Evolutionary conservation across 2,797 vertebrate genomes (phyloP), one percentile per base, ranked within the genome.

Genomic region (Sebastes trivittatus): DNA sequence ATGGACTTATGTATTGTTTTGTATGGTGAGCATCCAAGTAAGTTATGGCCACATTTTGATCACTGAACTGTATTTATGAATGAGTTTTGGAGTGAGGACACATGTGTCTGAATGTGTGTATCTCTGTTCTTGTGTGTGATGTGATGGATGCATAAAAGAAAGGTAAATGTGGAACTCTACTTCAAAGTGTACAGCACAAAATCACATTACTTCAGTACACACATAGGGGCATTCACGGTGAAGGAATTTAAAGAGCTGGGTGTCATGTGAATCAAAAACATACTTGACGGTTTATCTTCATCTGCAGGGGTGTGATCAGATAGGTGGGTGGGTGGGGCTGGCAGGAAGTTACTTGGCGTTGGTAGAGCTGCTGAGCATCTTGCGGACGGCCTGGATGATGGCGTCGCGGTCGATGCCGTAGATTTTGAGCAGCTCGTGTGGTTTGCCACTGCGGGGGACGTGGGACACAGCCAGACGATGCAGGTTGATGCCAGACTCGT

Each of bases 361-460:
- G 78, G 92, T 89, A 4, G 94, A 94, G 84, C 89, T 93, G 78
- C 91, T 91, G 84, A 97, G 87, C 75, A 95, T 94, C 76, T 94
- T 92, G 81, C 94, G 95, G 71, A 97, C 92, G 2, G 96, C 93
- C 80, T 91, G 83, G 2, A 89, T 62, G 6, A 98, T 97, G 72
- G 93, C 84, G 4, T 95, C 95, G 7, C 96, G 92, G 68, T 96
- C 96, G 34, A 98, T 96, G 63, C 96, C 96, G 13, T 94, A 96
- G 69, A 94, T 61, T 81, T 96, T 95, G 63, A 97, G 93, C 64
- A 97, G 91, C 86, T 97, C 95, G 0, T 92, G 87, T 1, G 96
- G 89, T 83, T 95, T 96, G 25, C 96, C 95, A 4, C 95, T 95
- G 34, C 66, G 94, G 34, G 96, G 96, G 7, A 97, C 80, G 0